Conservation (phyloP, 2,113 vertebrate species). For the Semicossyphus pulcher region DNA sequence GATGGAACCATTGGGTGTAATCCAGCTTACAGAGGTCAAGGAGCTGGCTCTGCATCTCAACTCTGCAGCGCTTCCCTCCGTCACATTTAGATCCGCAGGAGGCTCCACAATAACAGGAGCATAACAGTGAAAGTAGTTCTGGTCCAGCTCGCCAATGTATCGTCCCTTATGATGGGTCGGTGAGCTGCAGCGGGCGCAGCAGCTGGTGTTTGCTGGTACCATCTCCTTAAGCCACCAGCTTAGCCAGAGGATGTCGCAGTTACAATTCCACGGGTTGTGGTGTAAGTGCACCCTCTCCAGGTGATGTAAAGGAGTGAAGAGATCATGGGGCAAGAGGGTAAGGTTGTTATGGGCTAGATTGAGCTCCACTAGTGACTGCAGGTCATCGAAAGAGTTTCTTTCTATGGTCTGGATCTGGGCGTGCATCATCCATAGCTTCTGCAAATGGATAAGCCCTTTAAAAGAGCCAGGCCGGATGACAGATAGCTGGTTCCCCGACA, state of each 20-base stretch:
- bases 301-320: conserved; percentile 96
- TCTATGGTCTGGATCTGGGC: conserved; percentile 99
- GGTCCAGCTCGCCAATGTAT: conserved; percentile 97
- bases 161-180: conserved; percentile 94
- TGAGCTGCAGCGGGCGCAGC: conserved; percentile 96
- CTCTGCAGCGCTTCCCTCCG: conserved; percentile 97
- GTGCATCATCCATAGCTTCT: conserved; percentile 99
- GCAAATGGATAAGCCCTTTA: conserved; percentile 97
- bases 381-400: conserved; percentile 97
- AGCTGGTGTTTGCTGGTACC: conserved; percentile 97
- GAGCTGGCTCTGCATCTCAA: conserved; percentile 96
- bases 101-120: conserved; percentile 99
- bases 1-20: conserved; percentile 97
- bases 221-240: conserved; percentile 99
- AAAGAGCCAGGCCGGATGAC: conserved; percentile 95
- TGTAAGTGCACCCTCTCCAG: conserved; percentile 97
- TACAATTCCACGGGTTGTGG: conserved; percentile 99
- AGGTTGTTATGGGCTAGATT: conserved; percentile 99
- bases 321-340: conserved; percentile 97
- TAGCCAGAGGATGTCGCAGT: conserved; percentile 98
- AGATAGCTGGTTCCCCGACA: conserved; percentile 97
- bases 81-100: conserved; percentile 96
- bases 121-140: conserved; percentile 98
- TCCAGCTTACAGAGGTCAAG: conserved; percentile 98
- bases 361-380: conserved; percentile 97